phyloP scores from a whole-genome alignment of 1,140 invertebrate genomes.

The Zaprionus gabonicus region DNA sequence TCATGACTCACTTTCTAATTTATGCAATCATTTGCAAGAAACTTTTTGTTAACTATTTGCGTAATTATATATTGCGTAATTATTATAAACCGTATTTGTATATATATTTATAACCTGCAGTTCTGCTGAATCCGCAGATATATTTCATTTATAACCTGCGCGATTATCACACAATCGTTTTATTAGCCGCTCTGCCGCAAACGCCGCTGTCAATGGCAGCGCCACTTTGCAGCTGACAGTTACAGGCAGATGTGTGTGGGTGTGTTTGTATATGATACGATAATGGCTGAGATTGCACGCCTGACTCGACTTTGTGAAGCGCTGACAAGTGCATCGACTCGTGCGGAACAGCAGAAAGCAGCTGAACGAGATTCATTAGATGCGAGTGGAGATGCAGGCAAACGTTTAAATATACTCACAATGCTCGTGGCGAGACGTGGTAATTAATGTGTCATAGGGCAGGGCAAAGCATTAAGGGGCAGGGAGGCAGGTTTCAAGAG shows the following conservation, averaged over 20 bases:
- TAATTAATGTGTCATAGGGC: slow-evolving; percentile 6
- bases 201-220: slow-evolving; percentile 28
- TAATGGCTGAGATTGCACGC: slow-evolving; percentile 34
- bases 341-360: slow-evolving; percentile 37
- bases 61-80: no score
- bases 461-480: background rate
- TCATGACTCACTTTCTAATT: no score
- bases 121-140: background rate
- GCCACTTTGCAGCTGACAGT: slow-evolving; percentile 46
- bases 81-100: no score
- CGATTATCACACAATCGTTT: background rate
- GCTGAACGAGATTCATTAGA: slow-evolving; percentile 60
- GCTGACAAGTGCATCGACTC: slow-evolving; percentile 32
- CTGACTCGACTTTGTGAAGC: slow-evolving; percentile 24
- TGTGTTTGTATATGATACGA: slow-evolving; percentile 32
- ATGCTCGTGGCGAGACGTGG: slow-evolving; percentile 26
- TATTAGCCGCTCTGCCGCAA: slow-evolving; percentile 24
- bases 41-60: no score
- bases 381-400: slow-evolving; percentile 41
- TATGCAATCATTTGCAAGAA: no score
- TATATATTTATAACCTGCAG: no score
- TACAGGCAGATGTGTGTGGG: slow-evolving; percentile 33
- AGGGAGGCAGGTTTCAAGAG: background rate
- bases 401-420: slow-evolving; percentile 58
- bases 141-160: background rate